phyloP scores from a whole-genome alignment of 2,888 invertebrate species.

The Megaustenia siamemsis region DNA sequence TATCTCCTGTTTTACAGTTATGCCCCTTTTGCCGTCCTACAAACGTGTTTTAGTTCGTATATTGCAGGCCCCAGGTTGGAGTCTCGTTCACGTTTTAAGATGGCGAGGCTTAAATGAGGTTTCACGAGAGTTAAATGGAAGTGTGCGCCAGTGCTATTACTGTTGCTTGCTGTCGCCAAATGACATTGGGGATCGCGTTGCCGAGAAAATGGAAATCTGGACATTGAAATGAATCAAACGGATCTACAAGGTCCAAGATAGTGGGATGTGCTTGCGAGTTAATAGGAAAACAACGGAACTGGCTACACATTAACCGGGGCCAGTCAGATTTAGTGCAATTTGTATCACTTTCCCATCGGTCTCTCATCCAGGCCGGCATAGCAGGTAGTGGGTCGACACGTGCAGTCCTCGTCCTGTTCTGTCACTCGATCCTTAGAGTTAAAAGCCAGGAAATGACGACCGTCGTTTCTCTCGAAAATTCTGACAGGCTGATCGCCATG shows the following conservation, averaged over 20 bases:
- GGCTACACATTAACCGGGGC: conserved; percentile 37
- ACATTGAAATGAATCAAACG: conserved; percentile 35
- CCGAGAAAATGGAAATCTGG: conserved; percentile 46
- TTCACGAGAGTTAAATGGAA: conserved; percentile 19
- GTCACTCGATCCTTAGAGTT: conserved; percentile 40
- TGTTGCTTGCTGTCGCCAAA: conserved; percentile 37
- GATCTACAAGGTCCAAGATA: conserved; percentile 38
- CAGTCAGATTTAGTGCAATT: conserved; percentile 44
- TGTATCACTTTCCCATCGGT: conserved; percentile 48
- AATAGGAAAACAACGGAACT: conserved; percentile 49
- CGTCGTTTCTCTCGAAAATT: conserved; percentile 37
- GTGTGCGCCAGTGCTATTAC: conserved; percentile 37
- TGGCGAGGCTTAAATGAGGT: conserved; percentile 12
- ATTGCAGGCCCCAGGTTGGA: neutral
- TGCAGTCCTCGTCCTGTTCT: conserved; percentile 22
- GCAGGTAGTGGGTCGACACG: conserved; percentile 19
- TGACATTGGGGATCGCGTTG: conserved; percentile 50
- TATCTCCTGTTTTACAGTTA: conserved; percentile 7
- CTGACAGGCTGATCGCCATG: conserved; percentile 27
- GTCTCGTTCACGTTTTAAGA: neutral
- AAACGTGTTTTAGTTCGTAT: neutral
- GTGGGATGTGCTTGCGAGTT: conserved; percentile 32
- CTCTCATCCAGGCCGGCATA: conserved; percentile 10
- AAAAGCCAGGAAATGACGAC: conserved; percentile 51
- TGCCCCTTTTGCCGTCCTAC: neutral